A percentile compares a stretch with the other conserved stretches of the same genome.
phyloP scores from a whole-genome alignment of 2,888 invertebrate genomes.

The Myopa tessellatipennis region DNA sequence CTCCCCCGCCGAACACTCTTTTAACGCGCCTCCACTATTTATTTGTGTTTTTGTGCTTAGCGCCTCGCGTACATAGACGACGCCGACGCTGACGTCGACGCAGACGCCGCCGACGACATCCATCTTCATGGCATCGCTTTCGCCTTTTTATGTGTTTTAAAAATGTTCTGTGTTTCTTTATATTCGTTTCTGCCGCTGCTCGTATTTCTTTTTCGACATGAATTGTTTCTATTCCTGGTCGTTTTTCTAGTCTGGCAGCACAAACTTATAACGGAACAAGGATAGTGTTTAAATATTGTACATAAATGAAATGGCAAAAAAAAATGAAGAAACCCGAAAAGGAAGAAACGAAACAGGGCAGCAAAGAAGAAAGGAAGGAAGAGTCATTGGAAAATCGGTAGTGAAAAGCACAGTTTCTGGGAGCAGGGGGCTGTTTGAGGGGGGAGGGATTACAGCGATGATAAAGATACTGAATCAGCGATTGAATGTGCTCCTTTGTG shows the following conservation, averaged over 20 bases:
- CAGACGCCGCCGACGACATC: background rate
- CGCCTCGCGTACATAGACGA: slow-evolving; percentile 24
- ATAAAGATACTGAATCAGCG: no score
- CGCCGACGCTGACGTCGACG: no score
- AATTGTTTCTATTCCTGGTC: slow-evolving; percentile 32
- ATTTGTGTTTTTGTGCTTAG: slow-evolving; percentile 26
- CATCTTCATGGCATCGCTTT: slow-evolving; percentile 16
- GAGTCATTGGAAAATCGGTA: no score
- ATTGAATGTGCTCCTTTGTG: no score
- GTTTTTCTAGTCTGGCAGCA: slow-evolving; percentile 5
- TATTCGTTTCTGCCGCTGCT: slow-evolving; percentile 13
- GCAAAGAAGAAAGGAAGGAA: no score
- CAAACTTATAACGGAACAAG: no score
- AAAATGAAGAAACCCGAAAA: no score
- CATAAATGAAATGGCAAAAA: slow-evolving; percentile 4
- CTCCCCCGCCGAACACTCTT: background rate
- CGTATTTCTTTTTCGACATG: slow-evolving; percentile 32
- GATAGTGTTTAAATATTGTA: no score
- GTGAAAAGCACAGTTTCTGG: no score
- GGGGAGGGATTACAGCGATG: no score
- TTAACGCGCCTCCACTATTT: slow-evolving; percentile 7
- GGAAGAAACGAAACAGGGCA: no score
- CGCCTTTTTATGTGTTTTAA: slow-evolving; percentile 31
- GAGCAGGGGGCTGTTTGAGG: no score
- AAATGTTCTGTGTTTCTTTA: slow-evolving; percentile 1